Evolutionary conservation across 2,888 invertebrate species (phyloP).

Genomic region (Biston betularia): DNA sequence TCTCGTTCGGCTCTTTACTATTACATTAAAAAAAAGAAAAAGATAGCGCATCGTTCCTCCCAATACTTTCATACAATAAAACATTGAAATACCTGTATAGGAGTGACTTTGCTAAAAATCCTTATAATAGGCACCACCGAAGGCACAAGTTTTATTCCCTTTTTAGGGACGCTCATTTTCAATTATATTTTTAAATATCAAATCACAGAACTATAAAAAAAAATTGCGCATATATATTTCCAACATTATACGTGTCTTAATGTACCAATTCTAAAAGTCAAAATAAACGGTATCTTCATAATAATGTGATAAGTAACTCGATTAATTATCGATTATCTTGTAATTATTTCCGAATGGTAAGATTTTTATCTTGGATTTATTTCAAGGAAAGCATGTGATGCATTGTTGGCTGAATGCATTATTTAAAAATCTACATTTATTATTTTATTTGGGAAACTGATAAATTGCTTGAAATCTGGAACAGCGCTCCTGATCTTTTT

Average conservation of each 20-base stretch:
- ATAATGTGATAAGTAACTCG: constrained; percentile 16
- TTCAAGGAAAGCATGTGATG: constrained; percentile 18
- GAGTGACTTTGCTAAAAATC: constrained; percentile 72
- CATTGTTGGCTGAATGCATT: constrained; percentile 1
- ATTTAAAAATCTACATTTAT: no score
- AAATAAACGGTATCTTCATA: constrained; percentile 13
- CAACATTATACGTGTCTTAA: not conserved
- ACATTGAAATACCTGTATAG: constrained; percentile 64
- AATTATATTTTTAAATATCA: not conserved
- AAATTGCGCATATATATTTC: not conserved
- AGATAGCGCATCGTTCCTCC: no score
- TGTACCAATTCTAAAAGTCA: not conserved
- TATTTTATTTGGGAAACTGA: no score
- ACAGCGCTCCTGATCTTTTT: no score
- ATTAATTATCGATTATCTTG: constrained; percentile 21
- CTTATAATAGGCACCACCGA: constrained; percentile 70
- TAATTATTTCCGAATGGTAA: constrained; percentile 10
- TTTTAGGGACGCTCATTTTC: constrained; percentile 50
- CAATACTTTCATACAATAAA: no score
- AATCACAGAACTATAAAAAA: not conserved
- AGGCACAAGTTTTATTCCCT: constrained; percentile 52
- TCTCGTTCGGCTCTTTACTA: no score
- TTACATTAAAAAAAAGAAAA: no score
- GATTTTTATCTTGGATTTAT: constrained; percentile 19
- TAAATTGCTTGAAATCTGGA: no score